Evolutionary conservation across 2,888 invertebrate genomes (phyloP), one percentile per base, ranked within the genome.

Genomic region (Aleiodes testaceus): DNA sequence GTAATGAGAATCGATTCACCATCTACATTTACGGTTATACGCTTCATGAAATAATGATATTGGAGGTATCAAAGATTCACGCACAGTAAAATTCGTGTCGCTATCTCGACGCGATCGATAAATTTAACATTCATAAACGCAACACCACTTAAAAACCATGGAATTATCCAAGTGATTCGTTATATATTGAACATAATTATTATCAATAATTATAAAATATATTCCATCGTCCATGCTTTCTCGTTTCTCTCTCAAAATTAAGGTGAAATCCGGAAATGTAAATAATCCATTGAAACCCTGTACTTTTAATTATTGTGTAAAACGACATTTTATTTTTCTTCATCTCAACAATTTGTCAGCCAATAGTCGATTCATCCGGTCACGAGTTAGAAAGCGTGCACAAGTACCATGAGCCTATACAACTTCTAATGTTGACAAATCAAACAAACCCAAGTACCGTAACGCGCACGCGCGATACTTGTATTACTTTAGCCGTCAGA

Each of bases 81-180:
- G 59, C 14, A 36, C 59, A 42, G 59, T 59, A 42, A 59, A 59
- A 59, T 59, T 59, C 26, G 36, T 59, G 59, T 59, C 42, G 59
- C 59, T 42, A n/a, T 30, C 55, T 55, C 55, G 55, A 55, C 22
- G 26, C 36, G 36, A 36, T 30, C 59, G 59, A 59, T 59, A 59
- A 59, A 59, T 59, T 59, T 26, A 18, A 16, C 11, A 20, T 11
- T 14, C 59, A 36, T 59, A 16, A 59, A 18, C 59, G 42, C 42
- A 59, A 59, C 42, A 59, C 42, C 42, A 18, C 74, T 77, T 77
- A 75, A 73, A 74, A 74, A 75, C 74, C 77, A 74, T 75, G 75
- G 74, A 75, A 75, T 73, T 72, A 72, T 73, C 72, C 72, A 69
- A 74, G 73, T 74, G 73, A 77, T 77, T 73, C 59, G 75, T 64